Evolutionary conservation across 2,888 invertebrate species (phyloP), one percentile per base, ranked within the genome.

Genomic region (Theretra japonica): DNA sequence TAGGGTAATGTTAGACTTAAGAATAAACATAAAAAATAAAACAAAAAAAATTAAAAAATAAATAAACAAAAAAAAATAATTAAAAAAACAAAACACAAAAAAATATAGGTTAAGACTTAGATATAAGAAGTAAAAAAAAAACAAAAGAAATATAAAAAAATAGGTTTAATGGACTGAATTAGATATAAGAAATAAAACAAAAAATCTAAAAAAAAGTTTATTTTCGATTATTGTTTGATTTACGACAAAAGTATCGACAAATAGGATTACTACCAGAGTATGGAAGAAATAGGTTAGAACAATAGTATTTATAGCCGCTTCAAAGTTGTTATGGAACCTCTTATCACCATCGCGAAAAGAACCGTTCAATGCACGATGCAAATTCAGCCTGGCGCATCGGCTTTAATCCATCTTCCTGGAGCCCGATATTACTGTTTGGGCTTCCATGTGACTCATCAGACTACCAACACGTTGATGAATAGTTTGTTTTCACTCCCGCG

Each of bases 311-410:
- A 65, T 48, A 65, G 65, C 65, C 65, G 48, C 41, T 23, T 48
- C 11, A 15, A 17, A 1, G 41, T 41, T 41, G 41, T 41, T 62
- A 41, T n/a, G 30, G 11, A n/a, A 62, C n/a, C 58, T 25, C 19
- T 48, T 23, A 65, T 11, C 41, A 65, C 41, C 15, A 62, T 48
- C 65, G 65, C 48, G 48, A 25, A 48, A 65, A 65, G 53, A 53
- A 41, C 41, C 48, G 23, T 65, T 48, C 48, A 7, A 48, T 23
- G 65, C 5, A 17, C 41, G 41, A 48, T 48, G 48, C 41, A 21
- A 25, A 21, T 11, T n/a, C 53, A 6, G n/a, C 5, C 59, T 58
- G 15, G 19, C 28, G 28, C 65, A 19, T 65, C 48, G 41, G 23
- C 41, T 48, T 6, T 11, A 17, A 4, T 48, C 6, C 5, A 65